phyloP scores from a whole-genome alignment of 35 echinoderm and acorn worm species.

The Strongylocentrotus purpuratus region DNA sequence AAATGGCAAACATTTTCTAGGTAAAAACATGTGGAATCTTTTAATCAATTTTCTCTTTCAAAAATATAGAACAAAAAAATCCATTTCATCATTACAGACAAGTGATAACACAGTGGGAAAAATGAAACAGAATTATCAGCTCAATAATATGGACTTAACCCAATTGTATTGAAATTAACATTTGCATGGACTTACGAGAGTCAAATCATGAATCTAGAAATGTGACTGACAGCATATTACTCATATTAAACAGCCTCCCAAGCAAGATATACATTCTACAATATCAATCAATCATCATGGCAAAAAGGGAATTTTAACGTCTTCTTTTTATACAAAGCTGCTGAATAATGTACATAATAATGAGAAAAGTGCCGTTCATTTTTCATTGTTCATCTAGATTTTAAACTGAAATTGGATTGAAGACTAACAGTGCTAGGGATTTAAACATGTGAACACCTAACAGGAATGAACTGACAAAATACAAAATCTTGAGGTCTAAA shows the following conservation, averaged over 20 bases:
- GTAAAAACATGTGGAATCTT: conserved; percentile 5
- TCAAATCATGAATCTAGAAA: too few species aligned
- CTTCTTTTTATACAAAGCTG: not conserved
- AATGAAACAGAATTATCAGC: not conserved
- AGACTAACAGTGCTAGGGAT: too few species aligned
- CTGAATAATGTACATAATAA: not conserved
- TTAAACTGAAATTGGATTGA: too few species aligned
- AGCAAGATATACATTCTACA: not conserved
- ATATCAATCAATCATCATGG: too few species aligned
- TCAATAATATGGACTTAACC: not conserved
- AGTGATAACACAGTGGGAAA: not conserved
- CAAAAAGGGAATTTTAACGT: too few species aligned
- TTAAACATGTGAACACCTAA: too few species aligned
- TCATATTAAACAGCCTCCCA: not conserved
- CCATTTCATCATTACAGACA: not conserved
- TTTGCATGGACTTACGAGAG: not conserved
- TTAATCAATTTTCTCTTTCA: not conserved
- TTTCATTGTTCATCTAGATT: too few species aligned
- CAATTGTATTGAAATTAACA: not conserved
- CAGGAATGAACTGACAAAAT: too few species aligned
- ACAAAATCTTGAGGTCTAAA: too few species aligned
- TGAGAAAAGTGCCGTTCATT: not conserved
- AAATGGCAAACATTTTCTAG: not conserved
- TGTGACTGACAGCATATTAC: too few species aligned
- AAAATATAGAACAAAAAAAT: conserved; percentile 13